A percentile compares a stretch with the other conserved stretches of the same genome.
These are phyloP conservation scores for Mya arenaria DNA, from an alignment of 1,140 invertebrate species.

Conservation along the genomic window DNA sequence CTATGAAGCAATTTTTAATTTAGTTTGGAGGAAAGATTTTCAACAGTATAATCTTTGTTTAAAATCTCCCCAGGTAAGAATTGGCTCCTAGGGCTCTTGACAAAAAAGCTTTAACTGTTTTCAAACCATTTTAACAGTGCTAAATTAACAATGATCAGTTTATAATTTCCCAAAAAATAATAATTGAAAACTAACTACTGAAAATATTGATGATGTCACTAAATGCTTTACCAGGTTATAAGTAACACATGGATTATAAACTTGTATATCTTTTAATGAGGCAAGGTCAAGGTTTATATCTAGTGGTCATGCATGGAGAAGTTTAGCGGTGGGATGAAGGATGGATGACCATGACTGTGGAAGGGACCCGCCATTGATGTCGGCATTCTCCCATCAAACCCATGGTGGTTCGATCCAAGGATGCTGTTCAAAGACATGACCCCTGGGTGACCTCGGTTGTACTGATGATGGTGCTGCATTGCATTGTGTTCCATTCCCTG, in stretches of 20 bases:
- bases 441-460: conserved; percentile 76
- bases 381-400: conserved; percentile 78
- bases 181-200: background rate
- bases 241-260: background rate
- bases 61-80: too few relatives aligned
- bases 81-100: too few relatives aligned
- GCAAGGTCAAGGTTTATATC: background rate
- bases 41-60: too few relatives aligned
- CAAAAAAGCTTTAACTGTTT: background rate
- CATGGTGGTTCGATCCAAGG: conserved; percentile 79
- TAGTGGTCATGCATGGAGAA: conserved; percentile 79
- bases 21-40: too few relatives aligned
- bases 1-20: too few relatives aligned
- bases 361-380: conserved; percentile 76
- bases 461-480: conserved; percentile 78
- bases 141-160: background rate
- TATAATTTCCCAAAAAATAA: background rate
- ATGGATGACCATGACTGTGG: conserved; percentile 76
- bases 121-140: background rate
- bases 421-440: conserved; percentile 79
- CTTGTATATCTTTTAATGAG: background rate
- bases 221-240: background rate
- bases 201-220: background rate
- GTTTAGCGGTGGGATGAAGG: conserved; percentile 79
- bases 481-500: conserved; percentile 78